A percentile compares a stretch with the other conserved stretches of the same genome.
Evolutionary conservation across 2,797 vertebrate species (phyloP).

Genomic region (Knipowitschia caucasica): DNA sequence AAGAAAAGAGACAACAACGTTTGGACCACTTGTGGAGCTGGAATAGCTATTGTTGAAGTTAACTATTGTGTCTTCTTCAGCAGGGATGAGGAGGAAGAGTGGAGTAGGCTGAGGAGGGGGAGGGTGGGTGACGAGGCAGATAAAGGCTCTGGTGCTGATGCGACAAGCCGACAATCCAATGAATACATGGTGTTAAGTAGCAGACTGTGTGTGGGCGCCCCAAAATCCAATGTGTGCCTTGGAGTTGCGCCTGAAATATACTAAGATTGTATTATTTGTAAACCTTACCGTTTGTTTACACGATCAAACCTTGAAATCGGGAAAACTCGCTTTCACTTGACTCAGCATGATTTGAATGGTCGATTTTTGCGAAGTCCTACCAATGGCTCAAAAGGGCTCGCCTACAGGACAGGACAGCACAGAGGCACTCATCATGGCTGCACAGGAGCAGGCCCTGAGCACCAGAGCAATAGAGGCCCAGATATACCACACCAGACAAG

Average conservation of each 20-base stretch:
- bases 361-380: no score
- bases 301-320: no score
- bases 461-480: no score
- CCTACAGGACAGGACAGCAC: no score
- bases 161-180: slow-evolving; percentile 39
- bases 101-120: slow-evolving; percentile 17
- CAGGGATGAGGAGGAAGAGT: slow-evolving; percentile 19
- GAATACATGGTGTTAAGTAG: slow-evolving; percentile 54
- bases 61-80: slow-evolving; percentile 65
- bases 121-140: slow-evolving; percentile 16
- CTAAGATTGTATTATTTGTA: slow-evolving; percentile 17
- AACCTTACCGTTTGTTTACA: not conserved
- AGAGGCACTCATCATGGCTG: no score
- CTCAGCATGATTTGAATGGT: no score
- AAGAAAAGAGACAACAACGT: slow-evolving; percentile 20
- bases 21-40: slow-evolving; percentile 46
- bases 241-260: slow-evolving; percentile 26
- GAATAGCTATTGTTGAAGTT: slow-evolving; percentile 58
- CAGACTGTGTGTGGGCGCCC: slow-evolving; percentile 54
- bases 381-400: no score
- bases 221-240: slow-evolving; percentile 34
- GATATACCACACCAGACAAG: no score
- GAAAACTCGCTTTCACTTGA: no score
- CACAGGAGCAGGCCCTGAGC: no score
- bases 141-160: slow-evolving; percentile 31